Evolutionary conservation across 2,888 invertebrate species (phyloP).

Genomic region (Notodonta dromedarius): DNA sequence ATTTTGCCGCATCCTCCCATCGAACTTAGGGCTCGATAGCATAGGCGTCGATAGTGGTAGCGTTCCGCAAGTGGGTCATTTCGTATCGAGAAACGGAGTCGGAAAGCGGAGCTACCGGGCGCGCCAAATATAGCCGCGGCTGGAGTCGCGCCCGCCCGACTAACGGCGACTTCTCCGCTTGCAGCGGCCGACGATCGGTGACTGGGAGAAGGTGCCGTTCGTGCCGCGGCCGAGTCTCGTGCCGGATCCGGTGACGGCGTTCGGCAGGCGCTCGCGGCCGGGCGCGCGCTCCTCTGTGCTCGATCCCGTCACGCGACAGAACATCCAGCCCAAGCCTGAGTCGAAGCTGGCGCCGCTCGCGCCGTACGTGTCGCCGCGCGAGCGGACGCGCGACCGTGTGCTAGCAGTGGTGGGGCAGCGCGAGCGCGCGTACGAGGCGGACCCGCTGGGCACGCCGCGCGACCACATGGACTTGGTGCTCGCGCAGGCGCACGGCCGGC

Average conservation of each 20-base stretch:
- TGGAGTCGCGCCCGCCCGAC: slow-evolving; percentile 77
- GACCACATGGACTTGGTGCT: slow-evolving; percentile 87
- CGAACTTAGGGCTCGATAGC: slow-evolving; percentile 33
- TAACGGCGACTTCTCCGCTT: slow-evolving; percentile 85
- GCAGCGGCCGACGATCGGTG: slow-evolving; percentile 90
- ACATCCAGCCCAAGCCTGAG: slow-evolving; percentile 86
- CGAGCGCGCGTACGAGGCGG: slow-evolving; percentile 84
- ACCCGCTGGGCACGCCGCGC: slow-evolving; percentile 84
- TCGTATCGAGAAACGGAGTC: slow-evolving; percentile 67
- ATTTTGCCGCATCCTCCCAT: slow-evolving; percentile 27
- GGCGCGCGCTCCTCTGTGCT: slow-evolving; percentile 76
- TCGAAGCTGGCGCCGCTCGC: slow-evolving; percentile 85
- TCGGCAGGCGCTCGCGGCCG: slow-evolving; percentile 87
- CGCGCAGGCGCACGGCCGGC: slow-evolving; percentile 85
- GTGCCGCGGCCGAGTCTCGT: slow-evolving; percentile 94
- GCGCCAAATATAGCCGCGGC: slow-evolving; percentile 85
- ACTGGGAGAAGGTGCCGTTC: slow-evolving; percentile 95
- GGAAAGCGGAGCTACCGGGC: slow-evolving; percentile 77
- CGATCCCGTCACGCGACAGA: slow-evolving; percentile 84
- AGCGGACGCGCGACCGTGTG: slow-evolving; percentile 86
- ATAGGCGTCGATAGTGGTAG: slow-evolving; percentile 48
- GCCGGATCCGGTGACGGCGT: slow-evolving; percentile 93
- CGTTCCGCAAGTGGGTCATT: slow-evolving; percentile 75
- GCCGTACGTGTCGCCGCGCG: slow-evolving; percentile 88
- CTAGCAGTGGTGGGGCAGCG: slow-evolving; percentile 84